Conservation (phyloP, 23 tunicate species). For the Diplosoma virens region DNA sequence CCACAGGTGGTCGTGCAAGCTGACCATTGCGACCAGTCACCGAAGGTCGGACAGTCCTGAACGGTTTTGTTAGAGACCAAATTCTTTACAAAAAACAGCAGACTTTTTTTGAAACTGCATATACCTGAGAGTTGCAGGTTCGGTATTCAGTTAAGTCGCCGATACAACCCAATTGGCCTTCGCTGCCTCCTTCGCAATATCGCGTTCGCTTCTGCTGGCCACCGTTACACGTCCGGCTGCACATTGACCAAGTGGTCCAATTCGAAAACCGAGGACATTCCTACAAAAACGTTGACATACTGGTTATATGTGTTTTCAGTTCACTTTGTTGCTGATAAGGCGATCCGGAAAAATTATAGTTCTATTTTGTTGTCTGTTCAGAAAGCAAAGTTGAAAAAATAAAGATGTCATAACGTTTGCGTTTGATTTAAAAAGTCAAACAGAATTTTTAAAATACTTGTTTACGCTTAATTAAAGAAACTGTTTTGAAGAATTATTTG, state of each 20-base stretch:
- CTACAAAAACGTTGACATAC: too few species aligned
- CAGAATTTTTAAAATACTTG: too few species aligned
- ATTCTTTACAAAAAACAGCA: background rate
- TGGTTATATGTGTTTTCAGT: too few species aligned
- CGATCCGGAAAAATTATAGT: too few species aligned
- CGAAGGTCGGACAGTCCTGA: conserved; percentile 56
- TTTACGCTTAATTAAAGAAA: too few species aligned
- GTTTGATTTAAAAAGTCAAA: too few species aligned
- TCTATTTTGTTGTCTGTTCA: too few species aligned
- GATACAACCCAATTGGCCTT: conserved; percentile 55
- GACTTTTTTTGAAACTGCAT: background rate
- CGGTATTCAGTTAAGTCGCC: conserved; percentile 14
- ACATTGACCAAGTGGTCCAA: conserved; percentile 50
- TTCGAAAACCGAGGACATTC: conserved; percentile 56
- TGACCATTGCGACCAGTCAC: conserved; percentile 62
- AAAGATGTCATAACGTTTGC: too few species aligned
- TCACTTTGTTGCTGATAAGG: too few species aligned
- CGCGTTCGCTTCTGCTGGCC: conserved; percentile 52
- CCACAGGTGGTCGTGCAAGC: conserved; percentile 60
- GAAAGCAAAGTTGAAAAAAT: too few species aligned
- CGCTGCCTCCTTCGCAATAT: conserved; percentile 40
- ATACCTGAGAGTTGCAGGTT: conserved; percentile 27
- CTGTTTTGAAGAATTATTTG: too few species aligned
- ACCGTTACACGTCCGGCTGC: conserved; percentile 65
- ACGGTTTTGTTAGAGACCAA: background rate